Evolutionary conservation across 2,797 vertebrate genomes (phyloP).

Genomic region (Agapornis canus): DNA sequence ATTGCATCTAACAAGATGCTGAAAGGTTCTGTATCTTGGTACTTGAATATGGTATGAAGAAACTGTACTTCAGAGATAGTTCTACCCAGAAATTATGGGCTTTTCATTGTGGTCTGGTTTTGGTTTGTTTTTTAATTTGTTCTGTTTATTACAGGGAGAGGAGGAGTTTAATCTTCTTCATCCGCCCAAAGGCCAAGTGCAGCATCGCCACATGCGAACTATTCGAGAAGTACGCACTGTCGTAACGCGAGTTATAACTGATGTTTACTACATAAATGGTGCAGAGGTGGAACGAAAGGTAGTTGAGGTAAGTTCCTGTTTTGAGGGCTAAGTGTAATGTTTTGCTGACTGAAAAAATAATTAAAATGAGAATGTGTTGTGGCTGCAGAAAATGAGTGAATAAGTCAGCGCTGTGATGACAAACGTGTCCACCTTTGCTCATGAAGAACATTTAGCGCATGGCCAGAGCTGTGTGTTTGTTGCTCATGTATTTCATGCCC

Average conservation of each 20-base stretch:
- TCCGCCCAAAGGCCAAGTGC: conserved; percentile 72
- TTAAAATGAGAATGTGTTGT: background rate
- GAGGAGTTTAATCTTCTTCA: conserved; percentile 77
- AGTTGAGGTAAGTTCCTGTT: conserved; percentile 80
- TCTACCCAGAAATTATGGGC: background rate
- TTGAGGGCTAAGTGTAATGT: background rate
- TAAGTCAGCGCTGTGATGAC: background rate
- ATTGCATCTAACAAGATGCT: background rate
- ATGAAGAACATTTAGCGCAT: background rate
- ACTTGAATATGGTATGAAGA: background rate
- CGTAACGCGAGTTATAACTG: conserved; percentile 91
- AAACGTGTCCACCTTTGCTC: background rate
- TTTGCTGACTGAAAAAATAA: background rate
- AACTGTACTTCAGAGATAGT: background rate
- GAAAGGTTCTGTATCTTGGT: background rate
- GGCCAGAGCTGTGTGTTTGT: background rate
- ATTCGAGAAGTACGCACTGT: conserved; percentile 92
- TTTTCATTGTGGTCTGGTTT: background rate
- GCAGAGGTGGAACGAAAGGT: conserved; percentile 93
- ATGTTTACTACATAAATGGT: conserved; percentile 93
- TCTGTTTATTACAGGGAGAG: conserved; percentile 68
- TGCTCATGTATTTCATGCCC: background rate
- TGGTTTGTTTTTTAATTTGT: background rate
- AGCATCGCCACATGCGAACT: conserved; percentile 88
- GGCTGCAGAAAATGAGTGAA: background rate